Percentiles rank a stretch among this genome's conserved stretches.
Evolutionary conservation across 2,888 invertebrate species (phyloP).

Genomic region (Choristoneura rosaceana): DNA sequence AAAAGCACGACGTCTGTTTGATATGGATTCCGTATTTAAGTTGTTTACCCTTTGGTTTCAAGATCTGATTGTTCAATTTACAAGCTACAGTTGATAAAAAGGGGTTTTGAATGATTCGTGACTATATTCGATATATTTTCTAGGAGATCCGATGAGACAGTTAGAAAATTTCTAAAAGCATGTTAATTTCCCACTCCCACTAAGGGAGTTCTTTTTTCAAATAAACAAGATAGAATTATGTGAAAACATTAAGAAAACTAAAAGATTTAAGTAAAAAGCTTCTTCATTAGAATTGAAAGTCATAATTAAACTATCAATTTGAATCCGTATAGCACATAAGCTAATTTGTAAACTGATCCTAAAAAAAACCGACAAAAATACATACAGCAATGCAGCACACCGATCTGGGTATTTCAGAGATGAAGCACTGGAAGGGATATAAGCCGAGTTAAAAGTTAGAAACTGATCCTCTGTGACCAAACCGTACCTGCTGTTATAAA

Average conservation of each 20-base stretch:
- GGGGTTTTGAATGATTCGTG: too few relatives aligned
- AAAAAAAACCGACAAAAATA: not conserved
- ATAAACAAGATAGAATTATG: too few relatives aligned
- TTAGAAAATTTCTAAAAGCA: too few relatives aligned
- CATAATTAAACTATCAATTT: too few relatives aligned
- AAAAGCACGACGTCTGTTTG: conserved; percentile 16
- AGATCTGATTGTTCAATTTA: not conserved
- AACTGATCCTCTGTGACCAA: not conserved
- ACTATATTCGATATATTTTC: too few relatives aligned
- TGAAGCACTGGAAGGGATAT: not conserved
- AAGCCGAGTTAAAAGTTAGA: not conserved
- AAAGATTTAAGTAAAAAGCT: too few relatives aligned
- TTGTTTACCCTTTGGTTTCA: not conserved
- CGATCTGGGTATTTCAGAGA: not conserved
- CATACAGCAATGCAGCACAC: not conserved
- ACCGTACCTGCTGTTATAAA: too few relatives aligned
- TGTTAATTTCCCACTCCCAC: too few relatives aligned
- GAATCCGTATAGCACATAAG: not conserved
- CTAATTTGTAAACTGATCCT: not conserved
- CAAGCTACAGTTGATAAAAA: not conserved
- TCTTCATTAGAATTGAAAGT: too few relatives aligned
- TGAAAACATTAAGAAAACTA: too few relatives aligned
- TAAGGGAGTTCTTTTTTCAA: too few relatives aligned
- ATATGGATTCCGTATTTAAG: not conserved
- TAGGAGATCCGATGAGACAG: too few relatives aligned